These are phyloP conservation scores for Colistium nudipinnis DNA, from an alignment of 2,113 vertebrate genomes.

Conservation along the genomic window DNA sequence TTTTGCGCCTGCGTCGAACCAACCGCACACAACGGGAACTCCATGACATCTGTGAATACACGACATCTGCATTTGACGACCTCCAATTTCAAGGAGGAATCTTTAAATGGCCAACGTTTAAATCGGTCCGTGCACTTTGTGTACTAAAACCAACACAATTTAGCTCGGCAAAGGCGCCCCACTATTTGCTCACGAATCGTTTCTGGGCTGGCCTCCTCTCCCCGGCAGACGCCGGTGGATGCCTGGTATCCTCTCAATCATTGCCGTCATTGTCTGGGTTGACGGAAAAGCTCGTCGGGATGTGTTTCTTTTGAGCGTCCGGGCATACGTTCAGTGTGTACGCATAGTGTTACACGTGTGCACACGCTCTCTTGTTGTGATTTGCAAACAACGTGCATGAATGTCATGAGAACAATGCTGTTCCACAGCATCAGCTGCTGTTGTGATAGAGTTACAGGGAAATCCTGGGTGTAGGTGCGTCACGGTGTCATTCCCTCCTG, in stretches of 20 bases:
- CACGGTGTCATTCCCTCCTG: neutral
- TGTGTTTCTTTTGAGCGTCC: conserved; percentile 3
- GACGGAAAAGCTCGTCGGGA: conserved; percentile 18
- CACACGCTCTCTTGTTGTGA: conserved; percentile 14
- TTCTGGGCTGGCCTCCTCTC: neutral
- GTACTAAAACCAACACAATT: neutral
- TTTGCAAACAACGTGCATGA: neutral
- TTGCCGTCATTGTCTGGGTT: conserved; percentile 22
- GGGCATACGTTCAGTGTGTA: neutral
- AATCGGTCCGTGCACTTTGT: neutral
- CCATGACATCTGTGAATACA: neutral
- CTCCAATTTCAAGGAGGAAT: conserved; percentile 7
- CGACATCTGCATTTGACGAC: neutral
- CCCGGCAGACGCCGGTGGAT: neutral
- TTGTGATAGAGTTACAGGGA: conserved; percentile 3
- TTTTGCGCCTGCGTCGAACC: neutral
- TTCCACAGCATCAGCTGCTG: neutral
- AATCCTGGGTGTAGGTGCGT: conserved; percentile 44
- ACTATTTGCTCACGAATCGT: conserved; percentile 14
- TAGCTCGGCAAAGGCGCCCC: no score
- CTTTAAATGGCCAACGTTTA: neutral
- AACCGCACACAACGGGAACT: neutral
- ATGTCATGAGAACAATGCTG: neutral
- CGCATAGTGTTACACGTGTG: neutral
- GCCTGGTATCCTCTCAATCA: conserved; percentile 2